Percentiles rank a stretch among this genome's conserved stretches.
Evolutionary conservation across 2,113 vertebrate species (phyloP).

Genomic region (Petaurus breviceps): DNA sequence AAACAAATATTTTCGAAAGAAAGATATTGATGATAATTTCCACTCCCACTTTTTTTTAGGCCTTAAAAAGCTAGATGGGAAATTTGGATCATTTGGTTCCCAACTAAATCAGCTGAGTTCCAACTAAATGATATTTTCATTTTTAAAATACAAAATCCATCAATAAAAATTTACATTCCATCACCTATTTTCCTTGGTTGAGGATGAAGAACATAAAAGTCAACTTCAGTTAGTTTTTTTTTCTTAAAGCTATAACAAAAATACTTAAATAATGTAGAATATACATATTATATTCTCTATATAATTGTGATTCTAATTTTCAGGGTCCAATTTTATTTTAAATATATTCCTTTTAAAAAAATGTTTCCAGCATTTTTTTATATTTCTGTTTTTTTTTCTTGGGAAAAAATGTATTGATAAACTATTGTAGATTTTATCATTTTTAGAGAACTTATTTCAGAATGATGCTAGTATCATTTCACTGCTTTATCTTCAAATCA

Average conservation of each 20-base stretch:
- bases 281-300: background rate
- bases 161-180: conserved; percentile 49
- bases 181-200: conserved; percentile 1
- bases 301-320: background rate
- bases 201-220: background rate
- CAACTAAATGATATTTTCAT: conserved; percentile 32
- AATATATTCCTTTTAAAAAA: conserved; percentile 6
- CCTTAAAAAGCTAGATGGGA: background rate
- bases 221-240: background rate
- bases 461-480: background rate
- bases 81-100: conserved; percentile 13
- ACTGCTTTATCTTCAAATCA: background rate
- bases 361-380: background rate
- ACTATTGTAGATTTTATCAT: background rate
- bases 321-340: conserved; percentile 6
- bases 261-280: background rate
- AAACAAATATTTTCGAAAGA: conserved; percentile 45
- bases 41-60: conserved; percentile 37
- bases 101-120: background rate
- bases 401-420: background rate
- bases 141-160: conserved; percentile 10
- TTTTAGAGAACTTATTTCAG: background rate
- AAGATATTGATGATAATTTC: background rate
- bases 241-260: background rate
- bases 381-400: background rate